Evolutionary conservation across 2,888 invertebrate species (phyloP).

Genomic region (Penaeus monodon): DNA sequence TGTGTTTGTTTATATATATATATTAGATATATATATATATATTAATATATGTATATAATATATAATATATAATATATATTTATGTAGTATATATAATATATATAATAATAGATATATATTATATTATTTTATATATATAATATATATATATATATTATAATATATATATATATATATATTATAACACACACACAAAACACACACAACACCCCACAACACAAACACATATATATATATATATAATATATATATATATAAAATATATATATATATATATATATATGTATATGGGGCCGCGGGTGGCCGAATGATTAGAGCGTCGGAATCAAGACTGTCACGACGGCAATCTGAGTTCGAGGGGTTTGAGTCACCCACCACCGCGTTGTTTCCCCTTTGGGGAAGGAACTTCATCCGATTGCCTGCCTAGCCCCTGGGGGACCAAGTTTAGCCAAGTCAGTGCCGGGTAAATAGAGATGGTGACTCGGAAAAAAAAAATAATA

Average conservation of each 20-base stretch:
- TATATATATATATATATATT: constrained; percentile 15
- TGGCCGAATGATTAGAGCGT: too few species aligned
- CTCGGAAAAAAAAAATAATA: too few species aligned
- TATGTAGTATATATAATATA: not conserved
- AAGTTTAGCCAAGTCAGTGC: too few species aligned
- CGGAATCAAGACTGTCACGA: too few species aligned
- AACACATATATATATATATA: constrained; percentile 5
- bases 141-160: constrained; percentile 18
- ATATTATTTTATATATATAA: constrained; percentile 21
- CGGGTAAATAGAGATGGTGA: too few species aligned
- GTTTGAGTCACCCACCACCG: too few species aligned
- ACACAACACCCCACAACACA: too few species aligned
- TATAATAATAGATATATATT: not conserved
- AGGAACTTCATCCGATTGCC: too few species aligned
- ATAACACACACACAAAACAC: too few species aligned
- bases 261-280: constrained; percentile 12
- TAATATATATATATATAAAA: constrained; percentile 18
- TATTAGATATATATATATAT: constrained; percentile 18
- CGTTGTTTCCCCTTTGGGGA: too few species aligned
- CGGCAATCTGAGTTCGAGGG: too few species aligned
- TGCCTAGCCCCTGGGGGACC: too few species aligned
- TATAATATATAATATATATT: not conserved
- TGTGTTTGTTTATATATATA: constrained; percentile 4
- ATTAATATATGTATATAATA: not conserved
- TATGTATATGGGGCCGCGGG: not conserved